Base-by-base conservation (phyloP, 2,113 vertebrate genomes). In the Muntiacus muntjak region DNA sequence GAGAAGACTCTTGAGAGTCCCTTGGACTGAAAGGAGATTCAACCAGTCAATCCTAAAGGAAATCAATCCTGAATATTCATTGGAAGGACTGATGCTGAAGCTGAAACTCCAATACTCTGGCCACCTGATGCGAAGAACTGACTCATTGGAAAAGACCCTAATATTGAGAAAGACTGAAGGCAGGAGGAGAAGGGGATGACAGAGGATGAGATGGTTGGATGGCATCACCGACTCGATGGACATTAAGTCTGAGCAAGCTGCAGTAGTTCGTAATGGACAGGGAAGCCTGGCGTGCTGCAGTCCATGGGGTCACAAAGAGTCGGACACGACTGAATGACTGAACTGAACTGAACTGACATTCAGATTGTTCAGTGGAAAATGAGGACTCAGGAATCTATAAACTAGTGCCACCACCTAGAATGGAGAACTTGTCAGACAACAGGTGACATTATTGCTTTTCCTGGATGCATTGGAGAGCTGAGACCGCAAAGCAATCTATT, bases 291-390 rank as follows among this genome's bases (percentile, higher is more conserved):
- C 10, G 1, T 3, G n/a, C n/a, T 3, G 10, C 67, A 71, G n/a
- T 6, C 67, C 19, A 23, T 40, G 67, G 67, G 19, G 1, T 40
- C 10, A 40, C 19, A 71, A 19, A 36, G 5, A 71, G n/a, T 71
- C 2, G 0, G 67, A 71, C n/a, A 40, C 5, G 4, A 36, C 17
- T 5, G n/a, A 40, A 71, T 1, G 0, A 40, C 19, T 23, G 67
- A 36, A 23, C 67, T 36, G 64, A 67, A 67, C 64, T 71, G 10
- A 71, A 71, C 33, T 3, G 19, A 55, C 47, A 36, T 40, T 25
- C 9, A 14, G 58, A 16, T 13, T 17, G 23, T 47, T 45, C 3
- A 1, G 23, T 40, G 50, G 28, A 14, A 45, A 43, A 36, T 50
- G 14, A 76, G 43, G 64, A 60, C 2, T 43, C 21, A 33, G 33